Evolutionary conservation across 2,113 vertebrate species (phyloP), one percentile per base, ranked within the genome.

Genomic region (Willisornis vidua): DNA sequence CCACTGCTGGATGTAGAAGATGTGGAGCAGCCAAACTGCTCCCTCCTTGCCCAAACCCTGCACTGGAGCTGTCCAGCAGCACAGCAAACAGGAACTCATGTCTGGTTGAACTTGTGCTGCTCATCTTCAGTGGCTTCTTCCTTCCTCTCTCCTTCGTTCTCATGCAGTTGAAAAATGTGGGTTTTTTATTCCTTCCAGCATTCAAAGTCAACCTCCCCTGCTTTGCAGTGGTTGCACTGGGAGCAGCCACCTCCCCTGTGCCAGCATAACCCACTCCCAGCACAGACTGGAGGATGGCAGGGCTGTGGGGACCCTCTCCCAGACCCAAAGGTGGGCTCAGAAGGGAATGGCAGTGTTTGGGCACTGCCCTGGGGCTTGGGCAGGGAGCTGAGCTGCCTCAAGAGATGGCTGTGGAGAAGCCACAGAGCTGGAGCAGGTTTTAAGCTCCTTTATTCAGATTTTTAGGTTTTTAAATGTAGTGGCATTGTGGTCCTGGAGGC

Each of bases 71-170:
- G 1, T 18, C 45, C 6, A 2, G 58, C 26, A 33, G 63, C 67
- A 20, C 1, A 1, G 17, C 2, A 0, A 9, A 2, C 18, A 1
- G 8, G 15, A 25, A 13, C 31, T 31, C 14, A 12, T 52, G 33
- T 49, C 80, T 12, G 33, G 35, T 24, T 20, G 51, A 46, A 15
- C 29, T 26, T 3, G 13, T 0, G 4, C 73, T 33, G 48, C 52
- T 84, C 85, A 48, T 46, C 19, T 26, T 55, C 1, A 0, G 54
- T 2, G 15, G 19, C 41, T 79, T 9, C 25, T 16, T n/a, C 57
- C 28, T 65, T 9, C 35, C 41, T 83, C 26, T 24, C 45, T 67
- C 71, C 48, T 41, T 41, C 41, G 9, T 41, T 41, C 41, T 41
- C 41, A 41, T 19, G 41, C 37, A 15, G 37, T 17, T 31, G 43